These are phyloP conservation scores for Holcopasites calliopsidis DNA, from an alignment of 1,140 invertebrate species.

Conservation along the genomic window DNA sequence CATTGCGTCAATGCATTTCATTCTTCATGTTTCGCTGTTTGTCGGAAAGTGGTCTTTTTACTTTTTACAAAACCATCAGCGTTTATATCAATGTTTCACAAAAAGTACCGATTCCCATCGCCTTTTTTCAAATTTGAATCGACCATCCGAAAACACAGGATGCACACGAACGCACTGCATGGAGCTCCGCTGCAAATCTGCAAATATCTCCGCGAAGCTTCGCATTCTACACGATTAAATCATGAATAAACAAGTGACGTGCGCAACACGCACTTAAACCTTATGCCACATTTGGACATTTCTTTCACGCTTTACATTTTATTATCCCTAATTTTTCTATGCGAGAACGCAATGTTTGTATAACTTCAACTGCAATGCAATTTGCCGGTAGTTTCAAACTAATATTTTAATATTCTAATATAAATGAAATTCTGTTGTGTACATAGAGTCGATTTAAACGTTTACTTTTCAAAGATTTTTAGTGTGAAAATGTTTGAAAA, in stretches of 20 bases:
- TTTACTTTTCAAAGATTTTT: too few species aligned
- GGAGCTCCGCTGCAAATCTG: neutral
- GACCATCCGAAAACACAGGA: neutral
- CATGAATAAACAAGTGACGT: conserved; percentile 32
- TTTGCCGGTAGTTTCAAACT: too few species aligned
- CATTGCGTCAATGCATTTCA: too few species aligned
- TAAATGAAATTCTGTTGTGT: neutral
- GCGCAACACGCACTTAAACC: neutral
- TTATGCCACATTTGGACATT: neutral
- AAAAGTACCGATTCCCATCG: neutral
- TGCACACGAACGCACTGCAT: neutral
- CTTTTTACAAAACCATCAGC: neutral
- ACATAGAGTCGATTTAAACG: neutral
- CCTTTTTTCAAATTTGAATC: conserved; percentile 15
- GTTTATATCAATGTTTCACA: neutral
- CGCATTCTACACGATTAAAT: conserved; percentile 15
- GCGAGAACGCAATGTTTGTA: too few species aligned
- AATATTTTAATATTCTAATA: neutral
- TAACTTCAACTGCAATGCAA: too few species aligned
- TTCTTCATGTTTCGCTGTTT: neutral
- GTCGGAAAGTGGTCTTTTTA: neutral
- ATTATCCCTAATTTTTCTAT: neutral
- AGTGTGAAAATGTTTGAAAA: too few species aligned
- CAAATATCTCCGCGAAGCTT: conserved; percentile 7
- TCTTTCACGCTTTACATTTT: neutral